A percentile compares a stretch with the other conserved stretches of the same genome.
Evolutionary conservation across 2,797 vertebrate genomes (phyloP).

Genomic region (Pseudotriccus pelzelni): DNA sequence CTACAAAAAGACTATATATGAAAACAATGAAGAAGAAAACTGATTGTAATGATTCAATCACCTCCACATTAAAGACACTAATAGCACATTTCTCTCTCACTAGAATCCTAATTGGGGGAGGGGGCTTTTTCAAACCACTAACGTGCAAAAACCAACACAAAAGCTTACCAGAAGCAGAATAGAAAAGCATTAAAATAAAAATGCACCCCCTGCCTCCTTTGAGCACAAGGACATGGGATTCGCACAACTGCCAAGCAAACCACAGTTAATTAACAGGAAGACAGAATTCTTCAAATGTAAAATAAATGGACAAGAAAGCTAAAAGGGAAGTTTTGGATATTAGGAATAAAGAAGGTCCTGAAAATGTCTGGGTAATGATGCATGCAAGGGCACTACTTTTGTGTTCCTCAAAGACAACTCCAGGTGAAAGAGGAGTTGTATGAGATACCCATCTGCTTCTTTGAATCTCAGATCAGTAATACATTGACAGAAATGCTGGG

Average conservation of each 20-base stretch:
- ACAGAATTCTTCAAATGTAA: neutral
- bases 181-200: neutral
- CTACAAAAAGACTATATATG: neutral
- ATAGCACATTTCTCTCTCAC: neutral
- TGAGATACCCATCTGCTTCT: neutral
- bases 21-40: neutral
- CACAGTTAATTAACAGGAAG: neutral
- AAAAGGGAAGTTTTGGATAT: neutral
- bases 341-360: neutral
- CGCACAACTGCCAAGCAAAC: neutral
- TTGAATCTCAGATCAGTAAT: neutral
- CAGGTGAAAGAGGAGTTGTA: neutral
- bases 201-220: neutral
- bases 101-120: neutral
- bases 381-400: neutral
- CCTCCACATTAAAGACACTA: neutral
- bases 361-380: neutral
- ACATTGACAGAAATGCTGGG: neutral
- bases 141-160: neutral
- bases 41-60: neutral
- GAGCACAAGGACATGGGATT: neutral
- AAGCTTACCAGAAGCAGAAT: neutral
- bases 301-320: neutral
- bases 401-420: neutral
- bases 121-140: neutral